A percentile compares a stretch with the other conserved stretches of the same genome.
phyloP scores from a whole-genome alignment of 2,113 vertebrate genomes.

The Xenus cinereus region DNA sequence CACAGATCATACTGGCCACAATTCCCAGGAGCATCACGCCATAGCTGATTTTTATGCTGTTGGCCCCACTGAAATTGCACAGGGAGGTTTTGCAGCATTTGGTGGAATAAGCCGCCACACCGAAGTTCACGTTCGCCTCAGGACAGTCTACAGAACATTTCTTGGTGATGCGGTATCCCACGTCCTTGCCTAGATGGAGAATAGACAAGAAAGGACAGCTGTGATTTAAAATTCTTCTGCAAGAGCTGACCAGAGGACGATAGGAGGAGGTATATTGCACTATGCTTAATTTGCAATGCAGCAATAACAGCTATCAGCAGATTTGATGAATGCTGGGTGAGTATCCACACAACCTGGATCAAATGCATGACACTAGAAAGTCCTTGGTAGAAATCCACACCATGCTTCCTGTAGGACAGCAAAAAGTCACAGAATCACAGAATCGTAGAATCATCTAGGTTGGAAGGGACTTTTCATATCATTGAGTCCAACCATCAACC shows the following conservation, averaged over 20 bases:
- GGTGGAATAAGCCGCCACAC: neutral
- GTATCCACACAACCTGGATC: neutral
- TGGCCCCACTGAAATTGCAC: constrained; percentile 58
- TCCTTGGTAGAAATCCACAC: neutral
- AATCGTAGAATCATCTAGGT: neutral
- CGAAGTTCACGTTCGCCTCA: neutral
- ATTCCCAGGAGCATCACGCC: neutral
- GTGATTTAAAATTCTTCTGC: neutral
- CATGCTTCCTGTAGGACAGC: neutral
- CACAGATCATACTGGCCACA: neutral
- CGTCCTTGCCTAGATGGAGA: neutral
- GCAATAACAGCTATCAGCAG: neutral
- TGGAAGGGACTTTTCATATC: neutral
- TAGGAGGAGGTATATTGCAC: neutral
- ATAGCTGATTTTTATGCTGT: constrained; percentile 22
- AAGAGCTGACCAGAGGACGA: neutral
- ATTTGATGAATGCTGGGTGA: neutral
- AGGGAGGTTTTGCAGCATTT: constrained; percentile 41
- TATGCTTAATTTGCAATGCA: neutral
- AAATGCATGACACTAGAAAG: neutral
- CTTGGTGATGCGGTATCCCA: constrained; percentile 45
- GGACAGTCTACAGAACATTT: constrained; percentile 37
- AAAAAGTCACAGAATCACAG: neutral
- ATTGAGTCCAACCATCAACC: neutral
- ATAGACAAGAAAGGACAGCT: neutral